These are phyloP conservation scores for Picus viridis DNA, from an alignment of 2,797 vertebrate species.

Conservation along the genomic window DNA sequence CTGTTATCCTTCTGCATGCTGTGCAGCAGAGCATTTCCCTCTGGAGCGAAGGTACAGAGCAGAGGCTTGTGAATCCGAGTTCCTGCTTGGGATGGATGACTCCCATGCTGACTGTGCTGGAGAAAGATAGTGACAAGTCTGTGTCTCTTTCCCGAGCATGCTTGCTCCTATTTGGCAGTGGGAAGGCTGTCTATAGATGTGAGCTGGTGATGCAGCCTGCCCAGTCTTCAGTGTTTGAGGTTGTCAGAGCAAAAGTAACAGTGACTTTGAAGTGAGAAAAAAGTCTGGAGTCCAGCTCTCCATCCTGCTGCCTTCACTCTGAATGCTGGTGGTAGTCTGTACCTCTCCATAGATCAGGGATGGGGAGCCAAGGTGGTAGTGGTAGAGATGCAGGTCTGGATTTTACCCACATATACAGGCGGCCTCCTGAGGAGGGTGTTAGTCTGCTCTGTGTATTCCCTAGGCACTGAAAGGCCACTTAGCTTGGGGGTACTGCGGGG, in stretches of 20 bases:
- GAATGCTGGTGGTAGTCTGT: background rate
- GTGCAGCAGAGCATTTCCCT: rapidly evolving
- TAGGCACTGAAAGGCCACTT: background rate
- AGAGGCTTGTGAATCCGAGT: background rate
- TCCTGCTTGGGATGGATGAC: background rate
- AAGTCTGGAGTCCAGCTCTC: background rate
- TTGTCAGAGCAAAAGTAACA: background rate
- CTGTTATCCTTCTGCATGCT: rapidly evolving
- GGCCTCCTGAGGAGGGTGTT: background rate
- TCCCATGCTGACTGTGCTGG: background rate
- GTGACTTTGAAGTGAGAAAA: background rate
- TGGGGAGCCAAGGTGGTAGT: background rate
- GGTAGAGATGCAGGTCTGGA: background rate
- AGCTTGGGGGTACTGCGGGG: rapidly evolving
- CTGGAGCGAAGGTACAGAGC: background rate
- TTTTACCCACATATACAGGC: background rate
- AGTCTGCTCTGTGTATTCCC: background rate
- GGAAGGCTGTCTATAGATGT: background rate
- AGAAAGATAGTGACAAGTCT: background rate
- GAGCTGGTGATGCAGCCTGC: background rate
- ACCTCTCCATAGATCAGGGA: background rate
- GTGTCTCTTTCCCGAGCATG: background rate
- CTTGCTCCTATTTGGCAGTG: background rate
- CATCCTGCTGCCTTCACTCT: background rate
- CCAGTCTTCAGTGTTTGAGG: background rate